Evolutionary conservation across 1,140 invertebrate species (phyloP).

Genomic region (Drosophila repleta): DNA sequence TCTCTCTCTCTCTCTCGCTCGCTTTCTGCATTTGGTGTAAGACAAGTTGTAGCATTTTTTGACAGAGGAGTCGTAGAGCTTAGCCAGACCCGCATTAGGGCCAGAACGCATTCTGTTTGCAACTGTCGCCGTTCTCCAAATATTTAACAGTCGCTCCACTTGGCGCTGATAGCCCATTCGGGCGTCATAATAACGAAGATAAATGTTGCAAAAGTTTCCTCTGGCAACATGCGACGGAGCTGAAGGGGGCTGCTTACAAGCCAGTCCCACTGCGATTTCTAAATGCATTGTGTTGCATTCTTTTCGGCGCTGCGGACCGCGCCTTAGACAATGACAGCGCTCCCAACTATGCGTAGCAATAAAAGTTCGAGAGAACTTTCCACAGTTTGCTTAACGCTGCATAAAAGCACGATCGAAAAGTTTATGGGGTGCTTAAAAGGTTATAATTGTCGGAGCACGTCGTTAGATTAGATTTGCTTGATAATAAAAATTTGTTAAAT

Average conservation of each 20-base stretch:
- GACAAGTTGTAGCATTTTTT: conserved; percentile 69
- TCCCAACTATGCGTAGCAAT: conserved; percentile 48
- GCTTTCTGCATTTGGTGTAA: conserved; percentile 28
- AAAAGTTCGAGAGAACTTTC: conserved; percentile 62
- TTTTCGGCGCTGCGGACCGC: conserved; percentile 32
- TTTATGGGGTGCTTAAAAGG: background rate
- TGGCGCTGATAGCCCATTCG: conserved; percentile 77
- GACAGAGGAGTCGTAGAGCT: conserved; percentile 35
- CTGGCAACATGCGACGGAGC: conserved; percentile 25
- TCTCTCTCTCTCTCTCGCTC: conserved; percentile 1
- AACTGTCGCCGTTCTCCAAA: conserved; percentile 57
- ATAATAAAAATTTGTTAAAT: too few relatives aligned
- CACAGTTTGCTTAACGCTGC: conserved; percentile 30
- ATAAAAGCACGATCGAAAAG: conserved; percentile 17
- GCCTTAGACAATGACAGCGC: conserved; percentile 12
- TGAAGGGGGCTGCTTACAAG: too few relatives aligned
- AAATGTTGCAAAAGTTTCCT: conserved; percentile 75
- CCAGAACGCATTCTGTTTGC: conserved; percentile 51
- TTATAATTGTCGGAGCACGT: too few relatives aligned
- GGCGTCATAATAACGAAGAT: conserved; percentile 82
- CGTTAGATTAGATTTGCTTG: too few relatives aligned
- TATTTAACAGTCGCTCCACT: conserved; percentile 73
- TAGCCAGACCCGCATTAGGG: conserved; percentile 53
- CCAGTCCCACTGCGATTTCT: conserved; percentile 41
- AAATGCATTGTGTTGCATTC: conserved; percentile 68